These are phyloP conservation scores for Microcebus ravelobensis DNA, from an alignment of 2,113 vertebrate species.

Conservation along the genomic window DNA sequence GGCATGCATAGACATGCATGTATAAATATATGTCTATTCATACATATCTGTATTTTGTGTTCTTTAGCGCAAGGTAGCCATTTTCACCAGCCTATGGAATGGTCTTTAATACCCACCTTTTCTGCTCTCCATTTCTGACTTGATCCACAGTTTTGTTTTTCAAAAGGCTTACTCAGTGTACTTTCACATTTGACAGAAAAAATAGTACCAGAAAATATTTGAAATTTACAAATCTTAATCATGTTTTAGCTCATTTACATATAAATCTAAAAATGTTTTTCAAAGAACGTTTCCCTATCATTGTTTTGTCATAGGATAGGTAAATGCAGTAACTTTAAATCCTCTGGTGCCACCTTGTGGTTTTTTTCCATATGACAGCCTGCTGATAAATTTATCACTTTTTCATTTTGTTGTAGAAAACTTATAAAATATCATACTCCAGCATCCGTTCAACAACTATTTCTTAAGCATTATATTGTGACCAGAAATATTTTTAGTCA, in stretches of 20 bases:
- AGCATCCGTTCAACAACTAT: not conserved
- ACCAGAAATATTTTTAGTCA: not conserved
- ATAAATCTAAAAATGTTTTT: conserved; percentile 39
- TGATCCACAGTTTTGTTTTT: not conserved
- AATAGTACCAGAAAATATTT: not conserved
- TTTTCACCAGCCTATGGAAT: not conserved
- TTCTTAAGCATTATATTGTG: not conserved
- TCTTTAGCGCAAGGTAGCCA: not conserved
- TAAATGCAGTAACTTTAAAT: not conserved
- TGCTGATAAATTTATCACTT: not conserved
- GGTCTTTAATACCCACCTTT: not conserved
- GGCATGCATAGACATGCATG: not conserved
- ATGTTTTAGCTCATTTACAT: not conserved
- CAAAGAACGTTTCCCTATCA: not conserved
- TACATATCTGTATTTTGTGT: not conserved
- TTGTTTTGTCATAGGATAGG: rapidly evolving
- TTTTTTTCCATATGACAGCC: not conserved
- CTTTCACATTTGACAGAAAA: not conserved
- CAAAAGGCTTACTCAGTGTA: not conserved
- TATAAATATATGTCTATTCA: not conserved
- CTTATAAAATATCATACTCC: not conserved
- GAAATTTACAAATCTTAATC: conserved; percentile 8
- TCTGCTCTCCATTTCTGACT: not conserved
- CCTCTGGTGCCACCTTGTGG: conserved; percentile 79
- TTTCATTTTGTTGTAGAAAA: not conserved